phyloP scores from a whole-genome alignment of 2,888 invertebrate genomes.

The Magallana nippona region DNA sequence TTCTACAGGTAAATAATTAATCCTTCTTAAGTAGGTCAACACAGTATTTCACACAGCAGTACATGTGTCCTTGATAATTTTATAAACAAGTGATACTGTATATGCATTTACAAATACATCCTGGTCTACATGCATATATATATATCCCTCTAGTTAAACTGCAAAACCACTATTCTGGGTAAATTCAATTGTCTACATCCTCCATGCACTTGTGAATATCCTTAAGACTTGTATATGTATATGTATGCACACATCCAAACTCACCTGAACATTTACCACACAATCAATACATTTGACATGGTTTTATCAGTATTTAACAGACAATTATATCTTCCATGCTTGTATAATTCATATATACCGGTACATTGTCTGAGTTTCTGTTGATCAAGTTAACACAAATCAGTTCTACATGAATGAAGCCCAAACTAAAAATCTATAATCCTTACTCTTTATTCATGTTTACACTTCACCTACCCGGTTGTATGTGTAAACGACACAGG shows the following conservation, averaged over 20 bases:
- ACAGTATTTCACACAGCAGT: too few species aligned
- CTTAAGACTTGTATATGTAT: neutral
- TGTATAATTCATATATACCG: neutral
- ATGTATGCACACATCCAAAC: neutral
- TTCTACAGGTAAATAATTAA: too few species aligned
- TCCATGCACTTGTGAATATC: too few species aligned
- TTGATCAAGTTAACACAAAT: neutral
- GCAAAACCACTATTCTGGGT: too few species aligned
- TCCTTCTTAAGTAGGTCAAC: too few species aligned
- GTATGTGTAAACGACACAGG: too few species aligned
- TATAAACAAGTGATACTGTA: too few species aligned
- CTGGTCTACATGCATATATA: neutral
- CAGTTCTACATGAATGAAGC: neutral
- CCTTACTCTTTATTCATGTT: too few species aligned
- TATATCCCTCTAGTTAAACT: neutral
- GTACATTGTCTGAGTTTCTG: neutral
- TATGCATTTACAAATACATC: neutral
- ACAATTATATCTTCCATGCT: neutral
- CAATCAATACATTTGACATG: neutral
- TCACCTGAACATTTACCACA: slow-evolving; percentile 3
- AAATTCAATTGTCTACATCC: too few species aligned
- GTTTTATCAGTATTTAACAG: neutral
- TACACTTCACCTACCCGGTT: too few species aligned
- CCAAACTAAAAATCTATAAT: too few species aligned
- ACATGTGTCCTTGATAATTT: too few species aligned